These are phyloP conservation scores for Otocyon megalotis DNA, from an alignment of 2,113 vertebrate genomes.

Conservation along the genomic window DNA sequence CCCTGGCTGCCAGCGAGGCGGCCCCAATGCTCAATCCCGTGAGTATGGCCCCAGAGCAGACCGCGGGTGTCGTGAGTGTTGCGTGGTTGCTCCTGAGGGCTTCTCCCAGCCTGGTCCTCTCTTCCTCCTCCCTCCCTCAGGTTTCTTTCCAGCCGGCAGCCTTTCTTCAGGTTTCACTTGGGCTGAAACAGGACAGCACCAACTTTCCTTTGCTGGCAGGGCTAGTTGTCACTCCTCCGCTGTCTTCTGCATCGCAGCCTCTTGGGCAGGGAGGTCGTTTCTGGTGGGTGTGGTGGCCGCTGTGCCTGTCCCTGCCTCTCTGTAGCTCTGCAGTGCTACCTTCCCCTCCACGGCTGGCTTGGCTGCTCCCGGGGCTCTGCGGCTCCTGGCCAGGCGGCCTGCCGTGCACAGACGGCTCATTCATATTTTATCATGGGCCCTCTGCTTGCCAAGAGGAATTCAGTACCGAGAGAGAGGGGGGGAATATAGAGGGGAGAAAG, in stretches of 20 bases:
- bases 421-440: constrained; percentile 80
- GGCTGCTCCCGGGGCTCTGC: constrained; percentile 44
- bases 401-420: constrained; percentile 77
- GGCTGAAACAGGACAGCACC: background rate
- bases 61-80: fast-evolving
- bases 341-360: constrained; percentile 63
- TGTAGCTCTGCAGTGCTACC: background rate
- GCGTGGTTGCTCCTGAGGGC: background rate
- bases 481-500: constrained; percentile 23
- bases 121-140: background rate
- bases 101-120: background rate
- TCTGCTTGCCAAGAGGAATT: constrained; percentile 77
- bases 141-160: background rate
- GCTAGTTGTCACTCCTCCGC: background rate
- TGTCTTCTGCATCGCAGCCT: background rate
- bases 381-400: constrained; percentile 66
- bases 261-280: background rate
- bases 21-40: constrained; percentile 77
- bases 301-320: background rate
- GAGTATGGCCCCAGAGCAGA: constrained; percentile 44
- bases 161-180: background rate
- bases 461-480: constrained; percentile 22
- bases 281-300: background rate
- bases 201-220: background rate
- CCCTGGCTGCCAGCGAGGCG: constrained; percentile 66